Percentiles rank a stretch among this genome's conserved stretches.
These are phyloP conservation scores for Muscicapa striata DNA, from an alignment of 2,797 vertebrate species.

Conservation along the genomic window DNA sequence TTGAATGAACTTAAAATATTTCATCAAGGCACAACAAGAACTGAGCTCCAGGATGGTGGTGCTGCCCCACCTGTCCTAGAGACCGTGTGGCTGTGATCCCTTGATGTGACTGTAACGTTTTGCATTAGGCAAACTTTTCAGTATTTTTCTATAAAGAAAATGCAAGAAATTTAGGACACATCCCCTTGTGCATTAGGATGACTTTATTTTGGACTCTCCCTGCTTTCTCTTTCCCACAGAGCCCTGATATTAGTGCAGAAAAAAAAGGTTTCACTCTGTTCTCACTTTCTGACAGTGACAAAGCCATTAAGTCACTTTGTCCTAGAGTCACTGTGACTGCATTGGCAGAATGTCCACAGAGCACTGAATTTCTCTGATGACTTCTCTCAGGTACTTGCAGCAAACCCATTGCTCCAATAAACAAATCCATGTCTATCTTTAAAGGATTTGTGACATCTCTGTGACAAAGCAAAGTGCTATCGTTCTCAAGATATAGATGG, in stretches of 20 bases:
- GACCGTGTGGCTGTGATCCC: background rate
- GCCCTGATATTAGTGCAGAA: background rate
- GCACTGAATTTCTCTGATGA: background rate
- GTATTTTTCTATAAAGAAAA: background rate
- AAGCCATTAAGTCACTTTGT: background rate
- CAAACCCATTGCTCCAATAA: background rate
- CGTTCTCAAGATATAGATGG: conserved; percentile 54
- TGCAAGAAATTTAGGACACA: background rate
- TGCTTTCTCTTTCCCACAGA: background rate
- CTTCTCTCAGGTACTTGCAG: background rate
- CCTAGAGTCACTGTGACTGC: background rate
- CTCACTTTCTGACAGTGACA: background rate
- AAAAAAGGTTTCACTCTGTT: background rate
- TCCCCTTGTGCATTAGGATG: background rate
- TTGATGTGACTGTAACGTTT: background rate
- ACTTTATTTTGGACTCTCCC: background rate
- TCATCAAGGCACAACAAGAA: background rate
- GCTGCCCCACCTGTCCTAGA: background rate
- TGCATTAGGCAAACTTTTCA: background rate
- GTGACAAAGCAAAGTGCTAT: conserved; percentile 43
- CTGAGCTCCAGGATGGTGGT: background rate
- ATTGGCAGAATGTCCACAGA: background rate
- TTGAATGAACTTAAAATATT: background rate
- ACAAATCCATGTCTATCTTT: background rate
- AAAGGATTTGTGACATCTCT: conserved; percentile 17